A percentile compares a stretch with the other conserved stretches of the same genome.
phyloP scores from a whole-genome alignment of 2,888 invertebrate genomes.

The Piscicola geometra region DNA sequence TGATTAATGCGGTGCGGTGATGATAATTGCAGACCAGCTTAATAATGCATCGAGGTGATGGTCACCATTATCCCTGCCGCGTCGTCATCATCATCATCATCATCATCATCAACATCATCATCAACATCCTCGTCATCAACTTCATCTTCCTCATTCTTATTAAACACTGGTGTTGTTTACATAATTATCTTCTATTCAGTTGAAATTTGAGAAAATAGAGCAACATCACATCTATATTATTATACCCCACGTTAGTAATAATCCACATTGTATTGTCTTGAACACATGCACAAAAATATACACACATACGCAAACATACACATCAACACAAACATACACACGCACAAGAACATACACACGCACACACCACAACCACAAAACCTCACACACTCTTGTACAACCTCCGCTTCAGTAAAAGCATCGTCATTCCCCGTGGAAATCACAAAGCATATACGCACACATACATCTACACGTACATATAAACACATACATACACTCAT shows the following conservation, averaged over 20 bases:
- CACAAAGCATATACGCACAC: not conserved
- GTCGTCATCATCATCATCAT: not conserved
- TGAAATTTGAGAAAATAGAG: no score
- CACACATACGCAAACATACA: no score
- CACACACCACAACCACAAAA: not conserved
- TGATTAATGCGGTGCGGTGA: constrained; percentile 1
- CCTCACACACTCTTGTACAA: constrained; percentile 7
- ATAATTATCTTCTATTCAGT: no score
- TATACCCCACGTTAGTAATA: no score
- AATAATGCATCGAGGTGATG: not conserved
- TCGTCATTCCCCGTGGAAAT: constrained; percentile 8
- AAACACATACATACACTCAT: not conserved
- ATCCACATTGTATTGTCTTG: no score
- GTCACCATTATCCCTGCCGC: not conserved
- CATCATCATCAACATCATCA: not conserved
- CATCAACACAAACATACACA: not conserved
- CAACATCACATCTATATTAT: not conserved
- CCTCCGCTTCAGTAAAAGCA: constrained; percentile 12
- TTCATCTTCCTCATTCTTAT: no score
- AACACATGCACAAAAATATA: no score
- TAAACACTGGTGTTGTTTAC: no score
- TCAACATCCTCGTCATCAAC: no score
- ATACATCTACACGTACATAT: not conserved
- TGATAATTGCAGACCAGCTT: constrained; percentile 4
- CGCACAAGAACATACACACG: not conserved